Evolutionary conservation across 2,113 vertebrate species (phyloP).

Genomic region (Anolis carolinensis): DNA sequence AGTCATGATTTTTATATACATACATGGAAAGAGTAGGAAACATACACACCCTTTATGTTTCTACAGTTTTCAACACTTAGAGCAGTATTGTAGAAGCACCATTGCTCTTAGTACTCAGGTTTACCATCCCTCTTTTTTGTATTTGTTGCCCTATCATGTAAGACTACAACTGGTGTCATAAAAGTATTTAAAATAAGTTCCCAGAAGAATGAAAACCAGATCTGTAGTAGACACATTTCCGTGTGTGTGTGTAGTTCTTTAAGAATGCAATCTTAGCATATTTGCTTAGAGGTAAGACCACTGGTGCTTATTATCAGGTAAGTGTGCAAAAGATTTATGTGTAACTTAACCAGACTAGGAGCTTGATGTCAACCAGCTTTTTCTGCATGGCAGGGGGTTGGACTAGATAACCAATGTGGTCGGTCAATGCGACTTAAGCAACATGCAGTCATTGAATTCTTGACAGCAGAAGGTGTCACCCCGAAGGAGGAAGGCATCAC

Average conservation of each 20-base stretch:
- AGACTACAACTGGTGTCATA: not conserved
- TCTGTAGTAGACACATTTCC: not conserved
- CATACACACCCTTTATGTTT: not conserved
- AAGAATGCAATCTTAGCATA: not conserved
- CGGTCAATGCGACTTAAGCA: too few relatives aligned
- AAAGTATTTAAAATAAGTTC: not conserved
- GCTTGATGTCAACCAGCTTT: not conserved
- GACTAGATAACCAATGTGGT: too few relatives aligned
- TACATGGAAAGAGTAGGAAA: not conserved
- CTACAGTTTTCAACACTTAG: not conserved
- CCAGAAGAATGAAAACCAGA: not conserved
- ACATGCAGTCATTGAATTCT: too few relatives aligned
- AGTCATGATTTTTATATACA: not conserved
- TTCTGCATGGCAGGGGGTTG: too few relatives aligned
- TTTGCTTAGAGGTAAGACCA: not conserved
- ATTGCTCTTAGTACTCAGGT: not conserved
- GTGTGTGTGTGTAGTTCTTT: not conserved
- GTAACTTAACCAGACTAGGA: not conserved
- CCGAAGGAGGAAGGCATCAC: too few relatives aligned
- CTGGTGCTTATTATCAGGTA: not conserved
- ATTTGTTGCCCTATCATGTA: not conserved
- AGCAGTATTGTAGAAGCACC: not conserved
- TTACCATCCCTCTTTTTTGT: too few relatives aligned
- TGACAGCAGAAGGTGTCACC: too few relatives aligned
- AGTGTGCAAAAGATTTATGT: not conserved